A percentile compares a stretch with the other conserved stretches of the same genome.
phyloP scores from a whole-genome alignment of 2,888 invertebrate species.

The Chloroclystis v-ata region DNA sequence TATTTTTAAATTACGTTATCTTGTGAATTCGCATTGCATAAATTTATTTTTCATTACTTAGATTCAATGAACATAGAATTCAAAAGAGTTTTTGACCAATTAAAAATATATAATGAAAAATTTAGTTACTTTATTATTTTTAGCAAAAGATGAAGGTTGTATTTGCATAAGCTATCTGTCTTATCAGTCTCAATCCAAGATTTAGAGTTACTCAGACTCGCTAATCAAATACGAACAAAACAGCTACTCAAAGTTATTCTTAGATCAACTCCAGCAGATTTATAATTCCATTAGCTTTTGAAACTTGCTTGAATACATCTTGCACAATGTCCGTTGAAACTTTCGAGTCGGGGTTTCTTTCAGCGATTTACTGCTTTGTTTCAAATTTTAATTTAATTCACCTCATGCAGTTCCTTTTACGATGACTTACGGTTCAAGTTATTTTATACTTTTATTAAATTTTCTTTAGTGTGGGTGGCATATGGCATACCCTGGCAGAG shows the following conservation, averaged over 20 bases:
- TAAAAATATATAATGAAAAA: too few relatives aligned
- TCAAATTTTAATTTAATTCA: slow-evolving; percentile 44
- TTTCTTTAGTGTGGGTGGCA: slow-evolving; percentile 24
- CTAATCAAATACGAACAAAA: slow-evolving; percentile 17
- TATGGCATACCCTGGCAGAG: slow-evolving; percentile 1
- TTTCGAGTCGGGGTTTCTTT: slow-evolving; percentile 24
- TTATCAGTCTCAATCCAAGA: too few relatives aligned
- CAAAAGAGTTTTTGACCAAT: too few relatives aligned
- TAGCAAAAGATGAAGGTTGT: too few relatives aligned
- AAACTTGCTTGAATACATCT: slow-evolving; percentile 27
- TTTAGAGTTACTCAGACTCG: too few relatives aligned
- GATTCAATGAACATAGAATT: too few relatives aligned
- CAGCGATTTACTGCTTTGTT: slow-evolving; percentile 27
- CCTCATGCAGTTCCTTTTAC: slow-evolving; percentile 36
- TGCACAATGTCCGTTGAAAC: slow-evolving; percentile 29
- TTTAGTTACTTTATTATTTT: too few relatives aligned
- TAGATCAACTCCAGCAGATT: slow-evolving; percentile 29
- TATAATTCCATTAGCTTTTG: slow-evolving; percentile 31
- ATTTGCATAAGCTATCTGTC: too few relatives aligned
- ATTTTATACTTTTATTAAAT: slow-evolving; percentile 26
- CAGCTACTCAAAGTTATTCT: slow-evolving; percentile 25
- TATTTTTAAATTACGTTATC: too few relatives aligned
- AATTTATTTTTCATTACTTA: too few relatives aligned
- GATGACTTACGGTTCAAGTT: slow-evolving; percentile 21
- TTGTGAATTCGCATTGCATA: too few relatives aligned